Evolutionary conservation across 2,113 vertebrate species (phyloP).

Genomic region (Macroglossus sobrinus): DNA sequence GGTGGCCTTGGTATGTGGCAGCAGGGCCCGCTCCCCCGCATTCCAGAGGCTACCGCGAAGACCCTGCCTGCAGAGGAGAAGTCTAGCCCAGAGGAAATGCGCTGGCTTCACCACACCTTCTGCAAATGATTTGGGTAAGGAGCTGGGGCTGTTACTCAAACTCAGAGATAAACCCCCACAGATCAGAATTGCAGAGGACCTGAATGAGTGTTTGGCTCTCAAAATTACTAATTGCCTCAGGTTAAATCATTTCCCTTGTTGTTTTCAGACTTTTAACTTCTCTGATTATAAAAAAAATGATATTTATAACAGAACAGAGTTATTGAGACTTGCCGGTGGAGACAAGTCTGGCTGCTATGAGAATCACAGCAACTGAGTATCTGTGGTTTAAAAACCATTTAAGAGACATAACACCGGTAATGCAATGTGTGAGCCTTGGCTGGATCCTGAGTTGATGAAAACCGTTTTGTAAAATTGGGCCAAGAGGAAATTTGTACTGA

Average conservation of each 20-base stretch:
- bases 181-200: neutral
- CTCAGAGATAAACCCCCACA: neutral
- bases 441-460: neutral
- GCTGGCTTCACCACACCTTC: neutral
- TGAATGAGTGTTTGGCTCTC: neutral
- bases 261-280: neutral
- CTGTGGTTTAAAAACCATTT: neutral
- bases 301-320: neutral
- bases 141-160: neutral
- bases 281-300: neutral
- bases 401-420: fast-evolving
- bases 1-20: neutral
- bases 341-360: neutral
- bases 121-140: neutral
- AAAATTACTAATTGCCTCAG: neutral
- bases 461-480: neutral
- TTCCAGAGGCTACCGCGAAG: neutral
- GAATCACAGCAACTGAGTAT: neutral
- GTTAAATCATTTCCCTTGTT: neutral
- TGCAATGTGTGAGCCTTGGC: neutral
- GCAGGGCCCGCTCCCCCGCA: neutral
- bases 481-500: neutral
- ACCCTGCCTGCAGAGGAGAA: neutral
- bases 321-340: neutral
- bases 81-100: neutral